Percentiles rank a stretch among this genome's conserved stretches.
Evolutionary conservation across 1,140 invertebrate genomes (phyloP).

Genomic region (Nephotettix cincticeps): DNA sequence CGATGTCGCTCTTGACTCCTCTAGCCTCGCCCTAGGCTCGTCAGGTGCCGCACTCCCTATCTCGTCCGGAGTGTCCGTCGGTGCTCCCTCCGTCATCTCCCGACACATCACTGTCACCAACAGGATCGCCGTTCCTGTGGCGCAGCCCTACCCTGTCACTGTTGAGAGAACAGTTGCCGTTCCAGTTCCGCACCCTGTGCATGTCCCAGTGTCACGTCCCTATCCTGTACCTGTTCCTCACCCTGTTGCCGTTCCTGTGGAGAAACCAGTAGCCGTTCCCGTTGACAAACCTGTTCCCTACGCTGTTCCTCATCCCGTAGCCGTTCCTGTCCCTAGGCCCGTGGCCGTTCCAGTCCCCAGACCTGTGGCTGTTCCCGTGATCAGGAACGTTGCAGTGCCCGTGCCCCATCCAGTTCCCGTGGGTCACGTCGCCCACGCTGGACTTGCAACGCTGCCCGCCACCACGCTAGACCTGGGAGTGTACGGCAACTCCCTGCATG

Average conservation of each 20-base stretch:
- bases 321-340: slow-evolving; percentile 28
- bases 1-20: not conserved
- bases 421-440: not conserved
- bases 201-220: slow-evolving; percentile 45
- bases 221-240: slow-evolving; percentile 42
- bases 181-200: slow-evolving; percentile 30
- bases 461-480: too few species aligned
- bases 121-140: slow-evolving; percentile 30
- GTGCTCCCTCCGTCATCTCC: not conserved
- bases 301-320: slow-evolving; percentile 34
- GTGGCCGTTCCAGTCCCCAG: slow-evolving; percentile 28
- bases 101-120: slow-evolving; percentile 30
- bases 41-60: not conserved
- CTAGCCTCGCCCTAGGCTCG: not conserved
- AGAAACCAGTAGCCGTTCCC: slow-evolving; percentile 25
- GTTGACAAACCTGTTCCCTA: slow-evolving; percentile 37
- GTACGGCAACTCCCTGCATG: too few species aligned
- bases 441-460: not conserved
- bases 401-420: slow-evolving; percentile 47
- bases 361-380: slow-evolving; percentile 43
- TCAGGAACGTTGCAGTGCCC: slow-evolving; percentile 20
- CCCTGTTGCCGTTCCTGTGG: slow-evolving; percentile 12
- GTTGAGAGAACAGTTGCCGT: slow-evolving; percentile 37
- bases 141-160: slow-evolving; percentile 35
- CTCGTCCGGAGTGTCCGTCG: not conserved